These are phyloP conservation scores for Paramuricea clavata DNA, from an alignment of 92 coral and sea anemone species.

Conservation along the genomic window DNA sequence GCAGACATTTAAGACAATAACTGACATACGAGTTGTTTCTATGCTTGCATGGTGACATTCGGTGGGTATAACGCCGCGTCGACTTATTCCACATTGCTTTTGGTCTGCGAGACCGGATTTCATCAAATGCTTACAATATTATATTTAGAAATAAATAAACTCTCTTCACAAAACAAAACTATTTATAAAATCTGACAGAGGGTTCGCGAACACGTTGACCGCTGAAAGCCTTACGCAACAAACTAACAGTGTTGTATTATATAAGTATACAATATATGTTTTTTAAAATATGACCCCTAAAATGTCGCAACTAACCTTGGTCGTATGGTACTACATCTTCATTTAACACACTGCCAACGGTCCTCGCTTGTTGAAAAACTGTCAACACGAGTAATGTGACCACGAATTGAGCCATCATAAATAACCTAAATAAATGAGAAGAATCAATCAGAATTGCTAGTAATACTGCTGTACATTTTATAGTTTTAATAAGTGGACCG, in stretches of 20 bases:
- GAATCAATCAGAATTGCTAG: not conserved
- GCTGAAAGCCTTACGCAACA: not conserved
- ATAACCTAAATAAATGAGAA: conserved; percentile 13
- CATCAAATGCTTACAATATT: not conserved
- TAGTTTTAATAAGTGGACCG: too few relatives aligned
- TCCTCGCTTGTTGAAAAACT: conserved; percentile 26
- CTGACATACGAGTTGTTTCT: not conserved
- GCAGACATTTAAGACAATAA: not conserved
- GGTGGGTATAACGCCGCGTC: not conserved
- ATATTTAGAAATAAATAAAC: too few relatives aligned
- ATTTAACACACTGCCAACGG: not conserved
- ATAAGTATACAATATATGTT: conserved; percentile 8
- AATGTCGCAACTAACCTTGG: conserved; percentile 22
- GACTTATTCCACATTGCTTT: too few relatives aligned
- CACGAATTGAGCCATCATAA: not conserved
- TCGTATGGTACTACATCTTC: conserved; percentile 28
- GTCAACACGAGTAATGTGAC: not conserved
- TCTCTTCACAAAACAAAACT: not conserved
- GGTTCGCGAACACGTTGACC: not conserved
- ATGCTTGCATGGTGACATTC: not conserved
- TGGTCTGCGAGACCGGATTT: too few relatives aligned
- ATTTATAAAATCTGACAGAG: not conserved
- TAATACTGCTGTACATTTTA: not conserved
- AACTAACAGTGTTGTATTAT: not conserved
- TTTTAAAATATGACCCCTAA: not conserved